Evolutionary conservation across 2,113 vertebrate genomes (phyloP).

Genomic region (Tretioscincus oriximinensis): DNA sequence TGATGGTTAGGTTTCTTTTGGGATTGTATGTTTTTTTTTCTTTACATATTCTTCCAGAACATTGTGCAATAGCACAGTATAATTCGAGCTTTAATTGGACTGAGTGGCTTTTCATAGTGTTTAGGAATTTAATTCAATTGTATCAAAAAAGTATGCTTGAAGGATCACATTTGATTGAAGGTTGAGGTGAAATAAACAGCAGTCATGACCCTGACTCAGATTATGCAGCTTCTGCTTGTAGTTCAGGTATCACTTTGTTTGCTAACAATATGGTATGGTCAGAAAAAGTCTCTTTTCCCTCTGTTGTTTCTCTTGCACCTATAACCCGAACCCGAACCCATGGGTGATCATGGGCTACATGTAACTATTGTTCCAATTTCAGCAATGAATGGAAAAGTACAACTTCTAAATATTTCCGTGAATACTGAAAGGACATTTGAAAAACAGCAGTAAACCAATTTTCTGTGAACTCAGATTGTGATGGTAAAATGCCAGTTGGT

Average conservation of each 20-base stretch:
- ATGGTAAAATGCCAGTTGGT: not conserved
- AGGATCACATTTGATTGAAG: not conserved
- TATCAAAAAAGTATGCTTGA: not conserved
- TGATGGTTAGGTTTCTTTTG: too few species aligned
- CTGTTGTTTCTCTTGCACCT: not conserved
- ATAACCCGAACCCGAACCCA: too few species aligned
- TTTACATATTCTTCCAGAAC: not conserved
- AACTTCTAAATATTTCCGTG: not conserved
- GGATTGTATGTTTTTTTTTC: too few species aligned
- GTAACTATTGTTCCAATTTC: fast-evolving
- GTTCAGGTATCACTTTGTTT: too few species aligned
- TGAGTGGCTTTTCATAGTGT: not conserved
- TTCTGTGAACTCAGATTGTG: not conserved
- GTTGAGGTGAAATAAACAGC: not conserved
- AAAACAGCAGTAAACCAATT: not conserved
- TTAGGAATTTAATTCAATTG: not conserved
- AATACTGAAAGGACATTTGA: not conserved
- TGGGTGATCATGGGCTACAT: not conserved
- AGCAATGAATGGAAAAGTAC: not conserved
- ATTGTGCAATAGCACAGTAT: not conserved
- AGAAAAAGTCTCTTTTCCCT: not conserved
- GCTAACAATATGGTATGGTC: too few species aligned
- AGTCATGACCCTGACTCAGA: too few species aligned
- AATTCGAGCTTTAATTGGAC: not conserved
- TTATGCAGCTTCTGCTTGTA: too few species aligned